Base-by-base conservation (phyloP, 2,797 vertebrate genomes). In the Typhlichthys subterraneus region DNA sequence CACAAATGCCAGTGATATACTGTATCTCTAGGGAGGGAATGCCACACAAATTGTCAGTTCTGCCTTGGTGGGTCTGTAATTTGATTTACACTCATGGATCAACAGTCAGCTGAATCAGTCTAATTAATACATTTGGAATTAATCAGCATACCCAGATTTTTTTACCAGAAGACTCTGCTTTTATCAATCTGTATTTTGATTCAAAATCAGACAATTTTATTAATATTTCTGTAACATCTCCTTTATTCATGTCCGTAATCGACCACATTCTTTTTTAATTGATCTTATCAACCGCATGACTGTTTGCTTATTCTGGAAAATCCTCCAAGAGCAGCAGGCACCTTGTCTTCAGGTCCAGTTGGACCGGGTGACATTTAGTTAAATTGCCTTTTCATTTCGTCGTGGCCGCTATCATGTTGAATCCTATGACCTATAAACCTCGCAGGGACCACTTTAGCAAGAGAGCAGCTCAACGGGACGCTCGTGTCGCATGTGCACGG, bases 31-130 rank as follows among this genome's bases (percentile, higher is more conserved):
- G 92, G 89, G 91, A 92, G 47, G 89, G 93, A 89, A 93, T 93
- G 90, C 90, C 83, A 63, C 89, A 73, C 85, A 91, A 94, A 90
- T 93, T 94, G 67, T 89, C 91, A 86, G 88, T 91, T 84, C 80
- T 94, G 75, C 87, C 85, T 92, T 91, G 92, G 91, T 94, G 87
- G 90, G 92, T 92, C 31, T 52, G 19, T 14, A 57, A 45, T 11
- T 14, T 12, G 12, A 50, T 29, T 11, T 15, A 11, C 47, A 29
- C 33, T 46, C n/a, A 17, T 54, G n/a, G 17, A 31, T 23, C n/a
- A 38, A 8, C 45, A 2, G 50, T 23, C n/a, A 38, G 5, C 45
- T 3, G 50, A 54, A 65, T 45, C 51, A 49, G 10, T 13, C 29
- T 7, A 15, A 66, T 57, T 23, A 48, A 60, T n/a, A 12, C n/a